Conservation (phyloP, 1,140 invertebrate genomes). For the Galendromus occidentalis region DNA sequence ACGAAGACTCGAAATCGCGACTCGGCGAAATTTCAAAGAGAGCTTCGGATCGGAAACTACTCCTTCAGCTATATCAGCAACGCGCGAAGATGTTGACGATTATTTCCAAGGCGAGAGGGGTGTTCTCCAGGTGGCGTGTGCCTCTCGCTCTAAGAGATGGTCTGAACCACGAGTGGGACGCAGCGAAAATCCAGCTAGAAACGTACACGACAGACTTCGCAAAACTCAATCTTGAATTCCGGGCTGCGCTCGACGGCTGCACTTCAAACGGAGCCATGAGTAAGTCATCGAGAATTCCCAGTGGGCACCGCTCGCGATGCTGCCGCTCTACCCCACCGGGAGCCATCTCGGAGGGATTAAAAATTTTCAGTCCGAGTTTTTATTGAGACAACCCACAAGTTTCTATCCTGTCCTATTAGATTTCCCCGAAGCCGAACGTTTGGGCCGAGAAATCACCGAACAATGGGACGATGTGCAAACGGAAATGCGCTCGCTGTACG, state of each 20-base stretch:
- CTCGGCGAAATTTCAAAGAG: background rate
- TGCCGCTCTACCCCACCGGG: no score
- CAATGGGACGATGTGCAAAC: slow-evolving; percentile 73
- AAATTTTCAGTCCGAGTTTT: no score
- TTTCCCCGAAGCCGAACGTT: slow-evolving; percentile 46
- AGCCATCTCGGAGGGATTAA: no score
- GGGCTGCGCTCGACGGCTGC: slow-evolving; percentile 2
- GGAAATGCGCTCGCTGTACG: slow-evolving; percentile 67
- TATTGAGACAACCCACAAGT: no score
- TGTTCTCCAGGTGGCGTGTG: background rate
- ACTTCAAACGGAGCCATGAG: background rate
- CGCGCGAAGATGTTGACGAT: slow-evolving; percentile 6
- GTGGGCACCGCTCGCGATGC: no score
- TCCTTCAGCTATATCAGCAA: background rate
- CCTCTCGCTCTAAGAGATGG: slow-evolving; percentile 5
- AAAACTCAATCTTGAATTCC: slow-evolving; percentile 9
- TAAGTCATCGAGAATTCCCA: background rate
- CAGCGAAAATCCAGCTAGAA: slow-evolving; percentile 7
- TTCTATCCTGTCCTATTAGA: slow-evolving; percentile 29
- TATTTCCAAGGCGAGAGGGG: background rate
- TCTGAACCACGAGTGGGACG: slow-evolving; percentile 4
- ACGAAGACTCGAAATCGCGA: background rate
- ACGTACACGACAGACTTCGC: slow-evolving; percentile 1
- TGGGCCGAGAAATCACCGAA: slow-evolving; percentile 60
- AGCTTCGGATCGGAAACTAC: background rate